A percentile compares a stretch with the other conserved stretches of the same genome.
Conservation (phyloP, 1,140 invertebrate genomes). For the Mylabris phalerata region DNA sequence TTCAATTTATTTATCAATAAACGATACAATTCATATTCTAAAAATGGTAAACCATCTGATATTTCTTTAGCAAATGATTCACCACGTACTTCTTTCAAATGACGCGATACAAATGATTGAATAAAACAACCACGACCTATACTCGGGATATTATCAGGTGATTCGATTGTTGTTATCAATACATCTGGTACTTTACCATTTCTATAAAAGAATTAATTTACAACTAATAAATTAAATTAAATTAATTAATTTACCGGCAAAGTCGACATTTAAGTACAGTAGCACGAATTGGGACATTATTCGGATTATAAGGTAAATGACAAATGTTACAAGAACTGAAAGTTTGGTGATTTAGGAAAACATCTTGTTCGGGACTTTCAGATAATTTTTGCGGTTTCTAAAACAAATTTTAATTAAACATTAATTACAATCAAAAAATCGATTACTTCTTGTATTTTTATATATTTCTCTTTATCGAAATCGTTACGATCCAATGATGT, state of each 20-base stretch:
- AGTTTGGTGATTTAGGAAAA: background rate
- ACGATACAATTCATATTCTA: slow-evolving; percentile 93
- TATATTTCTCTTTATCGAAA: slow-evolving; percentile 29
- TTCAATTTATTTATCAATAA: slow-evolving; percentile 85
- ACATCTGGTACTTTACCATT: slow-evolving; percentile 84
- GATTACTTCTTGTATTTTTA: slow-evolving; percentile 3
- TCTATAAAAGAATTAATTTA: slow-evolving; percentile 43
- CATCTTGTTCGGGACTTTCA: slow-evolving; percentile 35
- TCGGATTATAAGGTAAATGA: slow-evolving; percentile 73
- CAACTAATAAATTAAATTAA: background rate
- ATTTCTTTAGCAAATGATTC: slow-evolving; percentile 91
- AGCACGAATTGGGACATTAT: slow-evolving; percentile 57
- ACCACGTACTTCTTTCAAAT: slow-evolving; percentile 70
- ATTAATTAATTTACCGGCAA: slow-evolving; percentile 30
- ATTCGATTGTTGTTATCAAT: slow-evolving; percentile 81
- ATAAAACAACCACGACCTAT: slow-evolving; percentile 71
- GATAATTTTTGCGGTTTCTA: no score
- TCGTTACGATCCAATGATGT: slow-evolving; percentile 35
- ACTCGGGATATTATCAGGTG: slow-evolving; percentile 64
- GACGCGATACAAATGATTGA: slow-evolving; percentile 71
- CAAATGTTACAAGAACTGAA: slow-evolving; percentile 50
- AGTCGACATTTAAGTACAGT: slow-evolving; percentile 32
- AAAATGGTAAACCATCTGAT: slow-evolving; percentile 85
- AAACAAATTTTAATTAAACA: no score
- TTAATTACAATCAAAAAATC: background rate